Evolutionary conservation across 2,888 invertebrate species (phyloP).

Genomic region (Sminthurinus aureus): DNA sequence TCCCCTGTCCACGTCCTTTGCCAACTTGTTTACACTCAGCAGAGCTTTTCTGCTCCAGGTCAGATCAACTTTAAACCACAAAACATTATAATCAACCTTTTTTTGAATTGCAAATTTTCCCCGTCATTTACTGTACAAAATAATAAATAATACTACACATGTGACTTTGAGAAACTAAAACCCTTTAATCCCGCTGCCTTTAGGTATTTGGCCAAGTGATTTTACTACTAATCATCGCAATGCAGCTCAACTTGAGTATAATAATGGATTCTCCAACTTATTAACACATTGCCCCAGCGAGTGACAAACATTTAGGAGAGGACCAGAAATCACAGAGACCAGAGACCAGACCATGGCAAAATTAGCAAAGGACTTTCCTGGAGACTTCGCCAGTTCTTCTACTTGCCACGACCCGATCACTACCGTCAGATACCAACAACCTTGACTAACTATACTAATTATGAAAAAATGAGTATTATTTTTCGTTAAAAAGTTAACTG

Average conservation of each 20-base stretch:
- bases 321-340: neutral
- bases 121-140: too few species aligned
- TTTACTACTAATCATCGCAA: conserved; percentile 30
- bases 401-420: too few species aligned
- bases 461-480: too few species aligned
- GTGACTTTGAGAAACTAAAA: neutral
- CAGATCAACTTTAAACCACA: neutral
- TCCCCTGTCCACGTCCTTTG: conserved; percentile 35
- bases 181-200: neutral
- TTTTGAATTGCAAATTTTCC: too few species aligned
- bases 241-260: conserved; percentile 37
- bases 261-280: conserved; percentile 30
- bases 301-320: neutral
- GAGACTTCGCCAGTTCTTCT: neutral
- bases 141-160: neutral
- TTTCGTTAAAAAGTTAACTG: too few species aligned
- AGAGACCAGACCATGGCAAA: too few species aligned
- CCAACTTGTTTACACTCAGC: conserved; percentile 27
- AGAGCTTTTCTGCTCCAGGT: conserved; percentile 33
- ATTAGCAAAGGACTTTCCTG: neutral
- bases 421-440: too few species aligned
- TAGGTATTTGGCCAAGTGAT: conserved; percentile 38
- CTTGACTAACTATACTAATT: too few species aligned
- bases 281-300: neutral
- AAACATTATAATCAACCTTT: neutral